phyloP scores from a whole-genome alignment of 2,113 vertebrate species.

The Vulpes ferrilata region DNA sequence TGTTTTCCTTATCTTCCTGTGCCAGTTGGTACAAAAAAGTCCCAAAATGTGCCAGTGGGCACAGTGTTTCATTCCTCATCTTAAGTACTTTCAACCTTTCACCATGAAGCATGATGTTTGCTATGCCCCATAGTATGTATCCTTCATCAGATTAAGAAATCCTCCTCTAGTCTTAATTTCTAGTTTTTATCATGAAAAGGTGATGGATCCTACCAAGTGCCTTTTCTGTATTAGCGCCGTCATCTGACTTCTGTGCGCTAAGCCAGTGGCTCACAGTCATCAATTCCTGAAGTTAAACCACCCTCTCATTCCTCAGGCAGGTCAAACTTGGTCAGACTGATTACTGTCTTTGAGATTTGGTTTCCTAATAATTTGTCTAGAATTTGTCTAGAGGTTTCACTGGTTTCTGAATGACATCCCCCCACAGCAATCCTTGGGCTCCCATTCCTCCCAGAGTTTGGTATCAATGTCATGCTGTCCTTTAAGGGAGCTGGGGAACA shows the following conservation, averaged over 20 bases:
- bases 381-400: no score
- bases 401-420: not conserved
- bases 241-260: not conserved
- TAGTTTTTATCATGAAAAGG: not conserved
- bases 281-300: not conserved
- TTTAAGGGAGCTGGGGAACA: not conserved
- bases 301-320: not conserved
- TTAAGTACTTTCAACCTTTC: not conserved
- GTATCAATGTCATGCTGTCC: not conserved
- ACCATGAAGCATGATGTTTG: not conserved
- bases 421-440: accelerated
- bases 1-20: not conserved
- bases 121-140: not conserved
- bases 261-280: accelerated
- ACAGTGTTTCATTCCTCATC: not conserved
- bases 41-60: not conserved
- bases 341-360: no score
- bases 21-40: no score
- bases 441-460: not conserved
- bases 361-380: not conserved
- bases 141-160: not conserved
- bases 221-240: not conserved
- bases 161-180: not conserved
- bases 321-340: accelerated
- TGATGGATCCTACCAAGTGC: not conserved